Evolutionary conservation across 2,113 vertebrate species (phyloP).

Genomic region (Xiphorhynchus elegans): DNA sequence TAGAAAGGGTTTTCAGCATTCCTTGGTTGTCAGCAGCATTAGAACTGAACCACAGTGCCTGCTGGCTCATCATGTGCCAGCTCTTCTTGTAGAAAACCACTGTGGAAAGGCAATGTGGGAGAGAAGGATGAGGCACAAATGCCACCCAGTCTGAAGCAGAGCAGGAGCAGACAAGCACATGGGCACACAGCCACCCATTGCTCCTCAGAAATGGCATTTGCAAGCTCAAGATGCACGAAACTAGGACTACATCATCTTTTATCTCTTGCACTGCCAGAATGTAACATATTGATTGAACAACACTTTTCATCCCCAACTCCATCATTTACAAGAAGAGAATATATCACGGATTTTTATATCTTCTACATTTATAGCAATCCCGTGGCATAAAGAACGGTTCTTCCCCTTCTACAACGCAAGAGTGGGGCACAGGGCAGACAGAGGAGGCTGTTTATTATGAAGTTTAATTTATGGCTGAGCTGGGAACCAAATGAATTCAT

Average conservation of each 20-base stretch:
- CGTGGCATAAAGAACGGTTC: neutral
- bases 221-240: neutral
- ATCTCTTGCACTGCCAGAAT: neutral
- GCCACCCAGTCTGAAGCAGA: neutral
- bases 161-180: neutral
- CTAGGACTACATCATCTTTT: neutral
- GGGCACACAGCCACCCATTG: neutral
- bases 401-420: neutral
- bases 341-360: neutral
- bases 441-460: neutral
- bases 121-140: neutral
- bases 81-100: neutral
- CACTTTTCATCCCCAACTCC: neutral
- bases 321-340: neutral
- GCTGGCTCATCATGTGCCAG: neutral
- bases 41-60: neutral
- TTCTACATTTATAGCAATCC: neutral
- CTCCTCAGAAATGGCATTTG: neutral
- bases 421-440: neutral
- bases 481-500: rapidly evolving
- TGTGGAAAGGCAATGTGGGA: too few species aligned
- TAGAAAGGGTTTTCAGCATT: neutral
- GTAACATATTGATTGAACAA: neutral
- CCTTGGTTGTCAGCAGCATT: neutral
- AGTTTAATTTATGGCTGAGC: neutral